Base-by-base conservation (phyloP, 2,888 invertebrate genomes). In the Stenotaenia linearis region DNA sequence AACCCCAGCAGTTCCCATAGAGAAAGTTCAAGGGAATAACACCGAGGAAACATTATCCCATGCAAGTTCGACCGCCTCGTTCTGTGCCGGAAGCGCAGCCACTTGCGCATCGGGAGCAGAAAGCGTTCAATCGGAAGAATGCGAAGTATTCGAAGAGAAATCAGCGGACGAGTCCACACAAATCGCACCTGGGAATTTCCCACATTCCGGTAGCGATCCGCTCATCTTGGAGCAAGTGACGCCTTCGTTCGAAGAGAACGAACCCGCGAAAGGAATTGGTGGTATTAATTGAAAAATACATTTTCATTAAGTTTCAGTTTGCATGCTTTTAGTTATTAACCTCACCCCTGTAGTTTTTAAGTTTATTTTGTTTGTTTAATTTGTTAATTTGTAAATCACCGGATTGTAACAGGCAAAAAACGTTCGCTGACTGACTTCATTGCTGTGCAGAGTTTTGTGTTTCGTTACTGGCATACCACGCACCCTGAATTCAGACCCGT, bases 191-290 rank as follows among this genome's bases (percentile, higher is more conserved):
- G 77, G 6, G 12, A 32, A 12, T 45, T 40, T 77, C n/a, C 45
- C 77, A 25, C 77, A 77, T 45, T 77, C 77, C 3, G 77, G 77
- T 0, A 77, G 77, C 28, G 77, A 77, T 40, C 45, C 77, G n/a
- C 23, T 77, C 18, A 37, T 77, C n/a, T 40, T 77, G 18, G 45
- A 45, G 2, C 77, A 28, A 23, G n/a, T 45, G 15, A 6, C 28
- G 18, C 37, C 37, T 0, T 61, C 61, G 1, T 4, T 5, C 28
- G 61, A 61, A 2, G 61, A 23, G 9, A 25, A 9, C 9, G 61
- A 61, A 61, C 23, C 61, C 9, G 3, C 3, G 0, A 23, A 25
- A 61, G 25, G 4, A 25, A 15, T 9, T 28, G 61, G 61, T 23
- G 61, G 61, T 61, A 61, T 61, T 61, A 12, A 28, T 61, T 61